Percentiles rank a stretch among this genome's conserved stretches.
These are phyloP conservation scores for Drosophila jambulina DNA, from an alignment of 1,140 invertebrate species.

Conservation along the genomic window DNA sequence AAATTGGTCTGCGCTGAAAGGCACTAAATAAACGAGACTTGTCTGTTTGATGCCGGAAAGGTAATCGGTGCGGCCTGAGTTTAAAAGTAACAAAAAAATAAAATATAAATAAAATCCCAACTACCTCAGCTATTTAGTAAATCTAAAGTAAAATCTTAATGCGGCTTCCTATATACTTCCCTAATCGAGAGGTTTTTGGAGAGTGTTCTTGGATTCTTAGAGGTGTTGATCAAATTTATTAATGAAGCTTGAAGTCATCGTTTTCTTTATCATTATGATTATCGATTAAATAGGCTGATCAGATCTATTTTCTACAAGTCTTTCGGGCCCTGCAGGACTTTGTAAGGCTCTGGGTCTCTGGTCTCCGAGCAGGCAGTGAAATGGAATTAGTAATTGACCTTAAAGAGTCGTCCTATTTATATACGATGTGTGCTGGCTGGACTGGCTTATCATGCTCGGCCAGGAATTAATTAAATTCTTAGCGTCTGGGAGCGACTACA, in stretches of 20 bases:
- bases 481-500: conserved; percentile 61
- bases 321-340: neutral
- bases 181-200: too few relatives aligned
- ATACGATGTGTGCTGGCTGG: conserved; percentile 9
- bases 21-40: conserved; percentile 5
- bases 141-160: too few relatives aligned
- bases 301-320: neutral
- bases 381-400: conserved; percentile 32
- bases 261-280: neutral
- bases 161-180: too few relatives aligned
- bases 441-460: conserved; percentile 34
- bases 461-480: conserved; percentile 79
- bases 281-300: neutral
- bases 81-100: neutral
- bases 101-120: too few relatives aligned
- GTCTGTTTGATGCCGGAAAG: conserved; percentile 3
- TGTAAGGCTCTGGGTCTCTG: neutral
- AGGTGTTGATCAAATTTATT: neutral
- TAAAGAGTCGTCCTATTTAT: conserved; percentile 33
- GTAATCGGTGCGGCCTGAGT: neutral
- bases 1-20: conserved; percentile 11
- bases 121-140: too few relatives aligned
- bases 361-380: conserved; percentile 5
- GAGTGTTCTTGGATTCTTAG: too few relatives aligned
- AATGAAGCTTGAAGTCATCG: neutral